Conservation (phyloP, 1,140 invertebrate genomes). For the Carcinoscorpius rotundicauda region DNA sequence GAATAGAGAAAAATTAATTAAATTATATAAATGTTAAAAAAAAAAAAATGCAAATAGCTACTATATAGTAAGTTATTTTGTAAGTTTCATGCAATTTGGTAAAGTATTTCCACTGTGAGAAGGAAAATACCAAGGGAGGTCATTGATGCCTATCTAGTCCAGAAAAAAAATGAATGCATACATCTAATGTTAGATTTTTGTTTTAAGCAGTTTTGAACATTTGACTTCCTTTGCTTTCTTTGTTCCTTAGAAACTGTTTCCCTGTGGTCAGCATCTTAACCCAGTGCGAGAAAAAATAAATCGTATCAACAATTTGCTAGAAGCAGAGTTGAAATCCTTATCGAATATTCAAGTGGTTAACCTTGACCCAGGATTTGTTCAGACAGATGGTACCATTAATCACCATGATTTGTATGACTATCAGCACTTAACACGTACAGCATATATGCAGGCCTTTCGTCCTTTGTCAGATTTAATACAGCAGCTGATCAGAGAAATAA, state of each 20-base stretch:
- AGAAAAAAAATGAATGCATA: too few relatives aligned
- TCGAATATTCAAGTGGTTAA: conserved; percentile 51
- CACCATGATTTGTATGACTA: conserved; percentile 83
- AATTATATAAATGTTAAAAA: too few relatives aligned
- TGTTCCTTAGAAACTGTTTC: conserved; percentile 57
- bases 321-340: conserved; percentile 44
- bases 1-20: too few relatives aligned
- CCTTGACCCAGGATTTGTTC: conserved; percentile 61
- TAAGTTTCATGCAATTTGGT: too few relatives aligned
- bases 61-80: too few relatives aligned
- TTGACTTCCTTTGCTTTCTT: too few relatives aligned
- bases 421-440: conserved; percentile 64
- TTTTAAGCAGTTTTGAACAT: too few relatives aligned
- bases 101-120: too few relatives aligned
- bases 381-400: conserved; percentile 62
- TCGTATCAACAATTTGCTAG: conserved; percentile 56
- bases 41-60: too few relatives aligned
- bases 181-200: too few relatives aligned
- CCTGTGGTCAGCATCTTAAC: conserved; percentile 70
- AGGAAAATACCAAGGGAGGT: too few relatives aligned
- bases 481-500: conserved; percentile 1
- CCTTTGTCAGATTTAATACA: conserved; percentile 42
- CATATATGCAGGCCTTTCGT: conserved; percentile 69
- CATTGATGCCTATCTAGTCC: too few relatives aligned
- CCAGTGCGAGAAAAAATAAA: conserved; percentile 55